Base-by-base conservation (phyloP, 2,797 vertebrate genomes). In the Phrynocephalus forsythii region DNA sequence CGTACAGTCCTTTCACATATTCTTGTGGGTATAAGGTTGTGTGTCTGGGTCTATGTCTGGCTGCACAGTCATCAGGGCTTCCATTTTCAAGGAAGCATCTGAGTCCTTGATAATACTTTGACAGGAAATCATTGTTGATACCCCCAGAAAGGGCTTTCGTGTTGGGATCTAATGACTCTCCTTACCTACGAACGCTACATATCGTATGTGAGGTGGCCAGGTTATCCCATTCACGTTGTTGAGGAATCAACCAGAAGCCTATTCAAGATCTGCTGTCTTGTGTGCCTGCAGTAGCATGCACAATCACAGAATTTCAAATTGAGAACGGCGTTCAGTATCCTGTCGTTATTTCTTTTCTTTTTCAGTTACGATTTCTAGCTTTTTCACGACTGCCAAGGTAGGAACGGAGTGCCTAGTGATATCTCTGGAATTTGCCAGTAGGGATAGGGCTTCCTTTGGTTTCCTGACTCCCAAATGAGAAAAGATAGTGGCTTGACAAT, bases 61-160 rank as follows among this genome's bases (percentile, higher is more conserved):
- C 88, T 83, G 75, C 87, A 83, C 33, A 90, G 92, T 72, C 82
- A 4, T 93, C 87, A 91, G 33, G 6, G 71, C 69, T 93, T 28
- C 24, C 63, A 44, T 71, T 85, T 67, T 84, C 28, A 44, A 85
- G 83, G 78, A n/a, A 56, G 48, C 79, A 56, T 24, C 71, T 68
- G 83, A 85, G 73, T 88, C 78, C 60, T 52, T 88, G 81, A 76
- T 69, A 44, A 85, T 76, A 69, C 66, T 63, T 71, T 86, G 38
- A 71, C 79, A 71, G 84, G 84, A 71, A 71, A 69, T 56, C 68
- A 66, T 85, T 82, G 79, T 82, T 66, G 16, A 22, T 33, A 6
- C 73, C 13, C 83, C 67, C 69, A 8, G 67, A 20, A 2, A 56
- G 87, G 28, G 1, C 63, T 52, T 3, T 84, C 71, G 63, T 28